Evolutionary conservation across 2,113 vertebrate species (phyloP).

Genomic region (Sardina pilchardus): DNA sequence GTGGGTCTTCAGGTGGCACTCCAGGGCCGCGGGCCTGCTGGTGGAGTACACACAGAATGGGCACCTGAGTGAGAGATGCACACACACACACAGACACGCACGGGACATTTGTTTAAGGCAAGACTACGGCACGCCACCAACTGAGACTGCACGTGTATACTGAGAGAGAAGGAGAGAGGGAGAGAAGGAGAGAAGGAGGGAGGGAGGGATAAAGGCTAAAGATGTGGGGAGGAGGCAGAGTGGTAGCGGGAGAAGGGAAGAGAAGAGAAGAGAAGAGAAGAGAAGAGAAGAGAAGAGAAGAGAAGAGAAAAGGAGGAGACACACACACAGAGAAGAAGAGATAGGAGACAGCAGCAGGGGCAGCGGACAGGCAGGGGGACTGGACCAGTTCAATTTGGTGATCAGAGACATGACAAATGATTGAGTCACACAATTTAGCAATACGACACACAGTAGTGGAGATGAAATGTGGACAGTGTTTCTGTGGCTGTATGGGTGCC

Average conservation of each 20-base stretch:
- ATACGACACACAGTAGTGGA: background rate
- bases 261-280: background rate
- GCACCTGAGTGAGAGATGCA: conserved; percentile 79
- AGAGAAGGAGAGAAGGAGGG: background rate
- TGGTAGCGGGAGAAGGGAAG: conserved; percentile 45
- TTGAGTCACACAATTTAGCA: conserved; percentile 4
- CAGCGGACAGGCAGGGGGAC: background rate
- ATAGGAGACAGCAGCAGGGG: background rate
- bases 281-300: no score
- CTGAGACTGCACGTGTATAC: background rate
- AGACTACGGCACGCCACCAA: conserved; percentile 56
- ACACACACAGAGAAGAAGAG: background rate
- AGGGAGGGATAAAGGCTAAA: no score
- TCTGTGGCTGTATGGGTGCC: background rate
- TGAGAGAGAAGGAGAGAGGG: background rate
- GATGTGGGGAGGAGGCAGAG: no score
- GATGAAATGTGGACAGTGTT: background rate
- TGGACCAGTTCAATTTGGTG: background rate
- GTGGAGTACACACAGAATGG: conserved; percentile 99
- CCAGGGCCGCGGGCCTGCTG: conserved; percentile 95
- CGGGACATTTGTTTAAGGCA: conserved; percentile 29
- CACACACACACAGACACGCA: conserved; percentile 16
- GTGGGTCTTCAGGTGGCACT: conserved; percentile 99
- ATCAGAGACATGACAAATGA: background rate
- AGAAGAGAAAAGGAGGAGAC: background rate